A percentile compares a stretch with the other conserved stretches of the same genome.
phyloP scores from a whole-genome alignment of 2,888 invertebrate species.

The Diadromus collaris region DNA sequence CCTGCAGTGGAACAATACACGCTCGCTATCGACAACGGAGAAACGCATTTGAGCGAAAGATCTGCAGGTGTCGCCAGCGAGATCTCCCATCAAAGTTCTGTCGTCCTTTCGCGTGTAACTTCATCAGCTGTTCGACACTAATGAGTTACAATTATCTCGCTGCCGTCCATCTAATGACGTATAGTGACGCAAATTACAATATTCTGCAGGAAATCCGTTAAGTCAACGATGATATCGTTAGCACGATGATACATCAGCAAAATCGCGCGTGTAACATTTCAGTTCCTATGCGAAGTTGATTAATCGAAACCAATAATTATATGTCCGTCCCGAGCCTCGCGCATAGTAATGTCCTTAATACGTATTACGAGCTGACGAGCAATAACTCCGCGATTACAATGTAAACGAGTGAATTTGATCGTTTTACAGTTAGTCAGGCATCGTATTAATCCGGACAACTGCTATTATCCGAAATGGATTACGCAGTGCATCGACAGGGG shows the following conservation, averaged over 20 bases:
- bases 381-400: conserved; percentile 1
- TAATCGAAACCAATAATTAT: conserved; percentile 1
- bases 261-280: background rate
- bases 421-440: background rate
- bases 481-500: background rate
- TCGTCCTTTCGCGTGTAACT: background rate
- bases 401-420: background rate
- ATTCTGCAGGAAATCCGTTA: background rate
- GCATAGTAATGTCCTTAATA: background rate
- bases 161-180: background rate
- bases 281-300: background rate
- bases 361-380: background rate
- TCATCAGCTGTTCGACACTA: conserved; percentile 2
- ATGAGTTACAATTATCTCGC: conserved; percentile 4
- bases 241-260: background rate
- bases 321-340: background rate
- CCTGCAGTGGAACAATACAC: background rate
- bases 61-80: background rate
- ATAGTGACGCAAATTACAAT: background rate
- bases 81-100: background rate
- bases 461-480: background rate
- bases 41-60: background rate
- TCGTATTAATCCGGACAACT: background rate
- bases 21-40: background rate
- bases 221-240: background rate